Evolutionary conservation across 2,888 invertebrate species (phyloP).

Genomic region (Tigriopus californicus): DNA sequence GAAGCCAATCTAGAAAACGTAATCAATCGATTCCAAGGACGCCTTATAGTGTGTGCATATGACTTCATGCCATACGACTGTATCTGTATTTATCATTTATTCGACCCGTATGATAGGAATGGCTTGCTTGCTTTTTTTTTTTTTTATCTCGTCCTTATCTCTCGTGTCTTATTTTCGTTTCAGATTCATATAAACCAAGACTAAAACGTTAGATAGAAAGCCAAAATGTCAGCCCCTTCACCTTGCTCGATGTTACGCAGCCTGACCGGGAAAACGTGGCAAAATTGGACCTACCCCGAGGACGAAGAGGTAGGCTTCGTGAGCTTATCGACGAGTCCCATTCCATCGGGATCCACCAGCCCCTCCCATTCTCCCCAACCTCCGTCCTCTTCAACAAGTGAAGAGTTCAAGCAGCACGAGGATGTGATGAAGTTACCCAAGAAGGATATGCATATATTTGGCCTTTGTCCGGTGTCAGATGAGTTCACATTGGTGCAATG

Average conservation of each 20-base stretch:
- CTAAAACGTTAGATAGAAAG: too few relatives aligned
- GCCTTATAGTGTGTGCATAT: too few relatives aligned
- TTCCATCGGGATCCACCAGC: not conserved
- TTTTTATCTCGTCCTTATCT: too few relatives aligned
- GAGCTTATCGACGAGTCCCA: not conserved
- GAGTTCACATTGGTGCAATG: constrained; percentile 9
- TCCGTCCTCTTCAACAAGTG: not conserved
- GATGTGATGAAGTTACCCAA: constrained; percentile 15
- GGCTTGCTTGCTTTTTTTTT: too few relatives aligned
- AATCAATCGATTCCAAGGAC: too few relatives aligned
- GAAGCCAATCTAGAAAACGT: too few relatives aligned
- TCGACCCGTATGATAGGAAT: too few relatives aligned
- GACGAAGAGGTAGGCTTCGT: not conserved
- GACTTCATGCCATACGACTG: too few relatives aligned
- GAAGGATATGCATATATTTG: constrained; percentile 12
- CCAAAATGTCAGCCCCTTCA: too few relatives aligned
- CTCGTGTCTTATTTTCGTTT: too few relatives aligned
- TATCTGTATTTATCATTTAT: too few relatives aligned
- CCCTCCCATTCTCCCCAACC: constrained; percentile 1
- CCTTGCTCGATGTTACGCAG: not conserved
- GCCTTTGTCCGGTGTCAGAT: constrained; percentile 9
- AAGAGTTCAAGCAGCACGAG: not conserved
- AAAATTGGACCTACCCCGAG: not conserved
- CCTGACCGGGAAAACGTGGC: not conserved
- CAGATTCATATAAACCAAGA: too few relatives aligned